These are phyloP conservation scores for Agrilus cyanescens DNA, from an alignment of 2,888 invertebrate genomes.

Conservation along the genomic window DNA sequence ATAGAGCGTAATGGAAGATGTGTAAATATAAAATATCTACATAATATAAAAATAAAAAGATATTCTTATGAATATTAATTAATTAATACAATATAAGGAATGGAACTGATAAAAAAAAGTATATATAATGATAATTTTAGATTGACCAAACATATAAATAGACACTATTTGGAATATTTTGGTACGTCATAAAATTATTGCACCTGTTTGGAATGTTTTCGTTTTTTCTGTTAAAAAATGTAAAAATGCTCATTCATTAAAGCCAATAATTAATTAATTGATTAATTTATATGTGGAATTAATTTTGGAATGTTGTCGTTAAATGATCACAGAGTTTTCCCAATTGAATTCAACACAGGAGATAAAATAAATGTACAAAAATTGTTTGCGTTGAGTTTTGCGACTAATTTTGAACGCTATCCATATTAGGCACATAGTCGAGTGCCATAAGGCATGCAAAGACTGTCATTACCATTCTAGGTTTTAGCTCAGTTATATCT, in stretches of 20 bases:
- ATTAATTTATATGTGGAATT: constrained; percentile 1
- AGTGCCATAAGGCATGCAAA: constrained; percentile 98
- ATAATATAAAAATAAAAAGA: constrained; percentile 1
- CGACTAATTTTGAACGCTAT: constrained; percentile 28
- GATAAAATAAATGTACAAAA: background rate
- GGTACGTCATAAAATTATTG: too few species aligned
- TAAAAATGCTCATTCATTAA: too few species aligned
- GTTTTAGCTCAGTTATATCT: constrained; percentile 96
- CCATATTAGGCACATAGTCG: constrained; percentile 88
- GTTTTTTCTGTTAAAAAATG: too few species aligned
- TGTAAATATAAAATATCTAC: constrained; percentile 2
- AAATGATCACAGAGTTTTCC: background rate
- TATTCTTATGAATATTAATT: background rate
- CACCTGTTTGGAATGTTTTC: too few species aligned
- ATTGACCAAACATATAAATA: too few species aligned
- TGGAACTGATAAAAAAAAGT: too few species aligned
- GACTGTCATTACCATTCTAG: constrained; percentile 99
- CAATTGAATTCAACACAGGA: background rate
- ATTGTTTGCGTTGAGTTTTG: background rate
- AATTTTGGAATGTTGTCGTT: background rate
- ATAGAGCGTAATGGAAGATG: too few species aligned
- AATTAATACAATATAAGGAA: too few species aligned
- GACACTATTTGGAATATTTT: too few species aligned
- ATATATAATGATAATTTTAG: too few species aligned
- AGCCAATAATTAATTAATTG: background rate